Conservation (phyloP, 2,888 invertebrate genomes). For the Lamellibrachia satsuma region DNA sequence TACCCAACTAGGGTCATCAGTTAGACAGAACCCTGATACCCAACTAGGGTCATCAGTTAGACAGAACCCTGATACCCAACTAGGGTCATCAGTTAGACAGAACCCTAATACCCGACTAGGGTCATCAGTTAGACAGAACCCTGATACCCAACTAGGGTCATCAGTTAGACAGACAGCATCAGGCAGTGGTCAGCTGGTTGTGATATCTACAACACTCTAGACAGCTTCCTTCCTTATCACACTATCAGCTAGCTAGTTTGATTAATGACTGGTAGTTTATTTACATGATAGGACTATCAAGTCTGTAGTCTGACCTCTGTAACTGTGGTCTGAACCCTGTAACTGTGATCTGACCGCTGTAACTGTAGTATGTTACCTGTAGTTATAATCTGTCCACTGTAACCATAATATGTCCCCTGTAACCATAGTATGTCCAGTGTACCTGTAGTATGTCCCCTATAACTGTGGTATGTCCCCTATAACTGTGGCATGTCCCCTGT, state of each 20-base stretch:
- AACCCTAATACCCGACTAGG: too few species aligned
- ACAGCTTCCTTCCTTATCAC: background rate
- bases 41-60: background rate
- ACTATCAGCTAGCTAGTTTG: background rate
- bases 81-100: too few species aligned
- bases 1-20: too few species aligned
- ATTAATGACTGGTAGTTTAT: background rate
- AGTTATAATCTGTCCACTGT: background rate
- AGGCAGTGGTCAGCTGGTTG: background rate
- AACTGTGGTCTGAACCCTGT: background rate
- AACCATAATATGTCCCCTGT: too few species aligned
- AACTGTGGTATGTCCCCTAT: background rate
- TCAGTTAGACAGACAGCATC: background rate
- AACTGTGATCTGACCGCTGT: too few species aligned
- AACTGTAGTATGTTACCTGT: background rate
- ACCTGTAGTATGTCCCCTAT: background rate
- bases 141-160: too few species aligned
- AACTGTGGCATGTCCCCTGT: too few species aligned
- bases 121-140: too few species aligned
- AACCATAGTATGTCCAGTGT: too few species aligned
- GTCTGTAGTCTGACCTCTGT: background rate
- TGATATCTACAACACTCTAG: background rate
- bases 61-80: too few species aligned
- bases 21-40: too few species aligned
- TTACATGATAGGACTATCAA: background rate